Evolutionary conservation across 2,888 invertebrate genomes (phyloP), one percentile per base, ranked within the genome.

Genomic region (Argyresthia goedartella): DNA sequence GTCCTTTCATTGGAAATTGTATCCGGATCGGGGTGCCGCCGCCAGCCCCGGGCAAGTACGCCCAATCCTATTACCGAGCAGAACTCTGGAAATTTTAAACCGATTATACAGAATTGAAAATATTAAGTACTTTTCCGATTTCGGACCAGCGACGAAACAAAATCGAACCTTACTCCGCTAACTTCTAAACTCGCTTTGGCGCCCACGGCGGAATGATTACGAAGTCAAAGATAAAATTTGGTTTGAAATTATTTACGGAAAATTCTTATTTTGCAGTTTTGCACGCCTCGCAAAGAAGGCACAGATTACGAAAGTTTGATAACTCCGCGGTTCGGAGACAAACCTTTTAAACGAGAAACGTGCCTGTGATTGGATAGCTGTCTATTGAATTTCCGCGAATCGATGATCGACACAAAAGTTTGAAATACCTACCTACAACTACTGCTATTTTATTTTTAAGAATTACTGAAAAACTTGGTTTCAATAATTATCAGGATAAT

Each of bases 21-120:
- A 39, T n/a, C 39, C 39, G 39, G 10, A n/a, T n/a, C 39, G 39
- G 10, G 39, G 39, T 39, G 39, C 25, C 25, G 39, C 25, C 25
- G 25, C 25, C 77, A 73, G 55, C 54, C 58, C 57, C 68, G 69
- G 63, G 65, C 71, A 76, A 80, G 76, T 76, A 75, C 70, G 71
- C 63, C 73, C 76, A 79, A 82, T 84, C 82, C 85, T 84, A 85
- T 85, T 85, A 85, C 81, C 65, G 71, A 67, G 79, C 78, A 76
- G 74, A 77, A 81, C 82, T 74, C 78, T 72, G 81, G 78, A 85
- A 85, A 85, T 85, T 81, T 84, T 85, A 85, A 85, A 85, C 84
- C 85, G 85, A 85, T 85, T 85, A 85, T 81, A 79, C 81, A 72
- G 80, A 85, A 85, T 85, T 84, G 84, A 85, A 85, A 84, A 84